Conservation (phyloP, 2,113 vertebrate species). For the Mungos mungo region DNA sequence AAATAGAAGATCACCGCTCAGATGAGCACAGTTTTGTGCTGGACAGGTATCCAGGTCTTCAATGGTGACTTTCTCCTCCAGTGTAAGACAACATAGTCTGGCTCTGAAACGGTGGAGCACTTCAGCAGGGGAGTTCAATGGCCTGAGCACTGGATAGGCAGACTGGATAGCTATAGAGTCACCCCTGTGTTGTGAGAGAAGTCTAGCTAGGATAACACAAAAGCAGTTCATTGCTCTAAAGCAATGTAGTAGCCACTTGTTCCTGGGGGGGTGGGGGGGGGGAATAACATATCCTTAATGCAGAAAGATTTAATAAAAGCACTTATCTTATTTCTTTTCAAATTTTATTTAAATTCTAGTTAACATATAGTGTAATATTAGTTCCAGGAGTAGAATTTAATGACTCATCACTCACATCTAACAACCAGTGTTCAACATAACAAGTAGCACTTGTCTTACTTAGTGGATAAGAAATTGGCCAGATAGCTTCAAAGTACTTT, state of each 20-base stretch:
- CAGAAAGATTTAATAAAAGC: background rate
- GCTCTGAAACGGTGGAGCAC: background rate
- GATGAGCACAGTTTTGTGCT: background rate
- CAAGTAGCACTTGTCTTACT: no score
- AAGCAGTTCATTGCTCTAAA: background rate
- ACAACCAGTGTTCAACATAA: no score
- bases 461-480: background rate
- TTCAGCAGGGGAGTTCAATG: accelerated
- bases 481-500: no score
- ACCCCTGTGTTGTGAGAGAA: background rate
- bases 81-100: no score
- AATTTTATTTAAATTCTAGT: no score
- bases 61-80: background rate
- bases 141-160: no score
- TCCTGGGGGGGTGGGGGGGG: background rate
- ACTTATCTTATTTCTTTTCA: no score
- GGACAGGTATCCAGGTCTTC: background rate
- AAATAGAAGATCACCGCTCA: no score
- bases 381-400: no score
- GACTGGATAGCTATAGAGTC: background rate
- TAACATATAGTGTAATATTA: no score
- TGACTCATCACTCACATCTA: no score
- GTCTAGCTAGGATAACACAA: background rate
- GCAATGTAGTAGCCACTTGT: background rate
- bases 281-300: background rate